Base-by-base conservation (phyloP, 2,888 invertebrate species). In the Alitta virens region DNA sequence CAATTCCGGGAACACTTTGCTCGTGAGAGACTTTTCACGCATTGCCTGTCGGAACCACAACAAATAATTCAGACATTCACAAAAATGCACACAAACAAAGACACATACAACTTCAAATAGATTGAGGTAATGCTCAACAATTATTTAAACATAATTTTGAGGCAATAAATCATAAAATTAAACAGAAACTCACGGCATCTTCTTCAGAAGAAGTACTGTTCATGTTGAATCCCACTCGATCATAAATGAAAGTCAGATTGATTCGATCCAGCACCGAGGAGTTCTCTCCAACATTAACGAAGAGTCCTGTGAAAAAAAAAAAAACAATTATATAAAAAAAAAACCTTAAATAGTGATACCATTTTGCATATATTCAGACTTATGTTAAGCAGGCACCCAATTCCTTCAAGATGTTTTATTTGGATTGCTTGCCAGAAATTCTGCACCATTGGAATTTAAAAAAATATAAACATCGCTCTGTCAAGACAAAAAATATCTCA, bases 381-480 rank as follows among this genome's bases (percentile, higher is more conserved):
- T 55, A 78, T 79, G 64, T 80, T 79, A 14, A 81, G 76, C 38
- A 75, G 73, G 68, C 80, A 79, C 72, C 80, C 81, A 64, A 75
- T 77, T 42, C 80, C 79, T 1, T 78, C 63, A 5, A 81, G 72
- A 51, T 74, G 70, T 61, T 79, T n/a, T n/a, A n/a, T n/a, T n/a
- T n/a, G n/a, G n/a, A n/a, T n/a, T n/a, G n/a, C n/a, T n/a, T n/a
- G n/a, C n/a, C n/a, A n/a, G n/a, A n/a, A n/a, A n/a, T n/a, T n/a
- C n/a, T n/a, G n/a, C n/a, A n/a, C n/a, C n/a, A n/a, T n/a, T n/a
- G n/a, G n/a, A n/a, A n/a, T n/a, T n/a, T n/a, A n/a, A n/a, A n/a
- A n/a, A n/a, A n/a, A n/a, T n/a, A n/a, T n/a, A n/a, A n/a, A n/a
- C n/a, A n/a, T n/a, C n/a, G n/a, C n/a, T n/a, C n/a, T n/a, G n/a